phyloP scores from a whole-genome alignment of 2,888 invertebrate genomes.

The Ormia ochracea region DNA sequence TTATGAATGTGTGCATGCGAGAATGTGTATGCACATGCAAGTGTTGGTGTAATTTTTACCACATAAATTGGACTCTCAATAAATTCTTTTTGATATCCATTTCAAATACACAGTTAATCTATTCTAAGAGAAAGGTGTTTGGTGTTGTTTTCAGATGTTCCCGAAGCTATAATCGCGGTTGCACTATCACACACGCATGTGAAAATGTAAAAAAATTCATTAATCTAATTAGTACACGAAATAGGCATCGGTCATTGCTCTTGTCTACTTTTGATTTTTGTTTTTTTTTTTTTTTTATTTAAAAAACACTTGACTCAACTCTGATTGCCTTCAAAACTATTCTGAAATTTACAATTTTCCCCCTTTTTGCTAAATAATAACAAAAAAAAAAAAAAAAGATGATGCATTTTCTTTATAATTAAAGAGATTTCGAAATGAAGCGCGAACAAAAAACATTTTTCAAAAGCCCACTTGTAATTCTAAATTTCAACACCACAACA shows the following conservation, averaged over 20 bases:
- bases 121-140: constrained; percentile 48
- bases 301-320: no score
- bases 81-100: neutral
- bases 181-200: neutral
- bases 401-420: no score
- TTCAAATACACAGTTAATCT: neutral
- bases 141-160: constrained; percentile 8
- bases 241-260: constrained; percentile 49
- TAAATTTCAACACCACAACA: no score
- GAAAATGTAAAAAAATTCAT: neutral
- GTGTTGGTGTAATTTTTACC: neutral
- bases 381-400: no score
- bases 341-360: no score
- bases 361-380: no score
- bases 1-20: no score
- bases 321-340: no score
- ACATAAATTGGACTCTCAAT: neutral
- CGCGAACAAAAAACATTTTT: no score
- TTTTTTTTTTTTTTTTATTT: neutral
- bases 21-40: neutral
- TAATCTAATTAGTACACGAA: constrained; percentile 36
- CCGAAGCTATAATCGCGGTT: neutral
- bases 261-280: constrained; percentile 51
- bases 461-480: no score
- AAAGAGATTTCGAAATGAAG: no score